Evolutionary conservation across 2,888 invertebrate genomes (phyloP).

Genomic region (Cheiracanthium punctorium): DNA sequence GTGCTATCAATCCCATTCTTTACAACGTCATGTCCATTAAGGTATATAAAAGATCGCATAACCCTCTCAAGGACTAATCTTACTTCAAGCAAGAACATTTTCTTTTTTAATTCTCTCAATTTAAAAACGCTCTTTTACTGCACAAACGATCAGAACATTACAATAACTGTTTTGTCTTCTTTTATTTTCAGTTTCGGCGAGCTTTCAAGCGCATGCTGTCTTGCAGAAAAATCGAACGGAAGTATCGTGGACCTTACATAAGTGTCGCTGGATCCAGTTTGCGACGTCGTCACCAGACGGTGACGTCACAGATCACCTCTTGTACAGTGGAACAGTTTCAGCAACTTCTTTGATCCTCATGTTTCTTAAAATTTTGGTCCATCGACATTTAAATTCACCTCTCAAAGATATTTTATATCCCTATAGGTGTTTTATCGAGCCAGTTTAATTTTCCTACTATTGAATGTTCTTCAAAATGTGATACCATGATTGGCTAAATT

Average conservation of each 20-base stretch:
- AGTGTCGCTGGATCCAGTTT: conserved; percentile 62
- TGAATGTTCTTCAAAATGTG: no score
- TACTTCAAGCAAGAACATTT: no score
- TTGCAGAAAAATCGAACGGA: conserved; percentile 73
- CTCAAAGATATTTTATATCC: no score
- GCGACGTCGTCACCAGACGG: conserved; percentile 59
- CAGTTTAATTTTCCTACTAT: no score
- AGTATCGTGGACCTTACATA: conserved; percentile 53
- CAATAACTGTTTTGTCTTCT: background rate
- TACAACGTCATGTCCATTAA: conserved; percentile 82
- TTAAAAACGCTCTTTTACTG: no score
- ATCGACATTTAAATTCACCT: no score
- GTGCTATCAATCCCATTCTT: conserved; percentile 81
- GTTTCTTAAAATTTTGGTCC: no score
- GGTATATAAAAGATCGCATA: conserved; percentile 51
- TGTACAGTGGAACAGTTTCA: conserved; percentile 61
- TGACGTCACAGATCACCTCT: conserved; percentile 63
- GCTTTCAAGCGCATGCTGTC: conserved; percentile 79
- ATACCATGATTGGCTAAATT: no score
- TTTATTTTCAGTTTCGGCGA: conserved; percentile 77
- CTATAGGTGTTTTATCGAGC: no score
- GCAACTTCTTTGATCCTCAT: conserved; percentile 43
- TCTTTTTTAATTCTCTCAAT: no score
- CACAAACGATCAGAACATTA: no score
- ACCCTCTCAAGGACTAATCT: no score